Conservation (phyloP, 64 coral and sea anemone genomes). For the Montipora capricornis region DNA sequence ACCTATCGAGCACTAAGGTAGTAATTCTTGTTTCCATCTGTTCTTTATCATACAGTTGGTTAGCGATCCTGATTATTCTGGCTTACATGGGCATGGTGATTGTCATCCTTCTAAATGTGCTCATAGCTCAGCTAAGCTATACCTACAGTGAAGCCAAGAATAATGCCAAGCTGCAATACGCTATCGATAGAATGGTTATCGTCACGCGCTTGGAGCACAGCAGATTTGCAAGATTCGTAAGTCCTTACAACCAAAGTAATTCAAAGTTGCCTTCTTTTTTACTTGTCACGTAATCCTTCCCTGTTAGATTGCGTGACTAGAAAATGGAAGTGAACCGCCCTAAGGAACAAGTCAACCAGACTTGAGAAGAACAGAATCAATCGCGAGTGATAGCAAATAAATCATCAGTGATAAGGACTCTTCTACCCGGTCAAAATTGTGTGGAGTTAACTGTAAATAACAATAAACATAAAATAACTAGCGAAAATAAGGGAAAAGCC, state of each 20-base stretch:
- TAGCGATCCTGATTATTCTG: conserved; percentile 82
- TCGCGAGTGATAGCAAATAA: too few species aligned
- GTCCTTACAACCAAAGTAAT: background rate
- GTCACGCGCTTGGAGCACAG: conserved; percentile 87
- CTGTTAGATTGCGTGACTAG: background rate
- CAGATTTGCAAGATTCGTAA: conserved; percentile 89
- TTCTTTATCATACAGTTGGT: conserved; percentile 53
- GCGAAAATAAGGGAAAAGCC: too few species aligned
- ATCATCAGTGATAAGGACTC: too few species aligned
- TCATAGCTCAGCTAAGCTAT: conserved; percentile 94
- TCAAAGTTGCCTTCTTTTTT: background rate
- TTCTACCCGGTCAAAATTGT: background rate
- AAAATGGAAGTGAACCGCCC: background rate
- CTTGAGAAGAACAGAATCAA: too few species aligned
- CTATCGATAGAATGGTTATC: conserved; percentile 85
- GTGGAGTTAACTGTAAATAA: background rate
- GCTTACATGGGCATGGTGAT: conserved; percentile 96
- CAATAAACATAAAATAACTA: too few species aligned
- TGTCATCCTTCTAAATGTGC: conserved; percentile 91
- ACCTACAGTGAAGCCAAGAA: conserved; percentile 95
- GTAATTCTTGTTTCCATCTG: background rate
- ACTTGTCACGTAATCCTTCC: background rate
- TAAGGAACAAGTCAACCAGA: background rate
- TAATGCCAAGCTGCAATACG: conserved; percentile 88
- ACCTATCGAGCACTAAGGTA: too few species aligned